Evolutionary conservation across 2,888 invertebrate genomes (phyloP).

Genomic region (Meandrusa payeni): DNA sequence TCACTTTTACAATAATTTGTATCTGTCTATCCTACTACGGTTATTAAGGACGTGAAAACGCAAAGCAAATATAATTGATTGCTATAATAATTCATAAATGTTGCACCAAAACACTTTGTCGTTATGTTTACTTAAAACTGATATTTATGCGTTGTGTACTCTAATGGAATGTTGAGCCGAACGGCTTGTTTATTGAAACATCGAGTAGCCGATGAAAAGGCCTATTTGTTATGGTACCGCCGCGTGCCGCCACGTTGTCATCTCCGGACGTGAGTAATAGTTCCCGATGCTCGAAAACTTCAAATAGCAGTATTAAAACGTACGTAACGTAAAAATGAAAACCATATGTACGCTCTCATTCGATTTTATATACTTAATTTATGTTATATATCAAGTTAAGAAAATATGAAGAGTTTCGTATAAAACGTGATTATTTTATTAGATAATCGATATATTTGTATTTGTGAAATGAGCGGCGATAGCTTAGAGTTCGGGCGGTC

Average conservation of each 20-base stretch:
- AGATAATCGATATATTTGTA: too few species aligned
- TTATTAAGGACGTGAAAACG: too few species aligned
- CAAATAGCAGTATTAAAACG: conserved; percentile 1
- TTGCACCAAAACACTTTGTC: background rate
- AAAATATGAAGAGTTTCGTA: too few species aligned
- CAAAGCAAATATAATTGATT: background rate
- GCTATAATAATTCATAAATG: background rate
- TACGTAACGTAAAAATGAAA: background rate
- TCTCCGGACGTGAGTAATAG: conserved; percentile 18
- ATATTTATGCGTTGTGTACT: conserved; percentile 9
- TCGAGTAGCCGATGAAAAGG: conserved; percentile 16
- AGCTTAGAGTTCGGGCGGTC: too few species aligned
- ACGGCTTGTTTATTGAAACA: conserved; percentile 24
- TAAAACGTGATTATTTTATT: too few species aligned
- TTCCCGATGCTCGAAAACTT: conserved; percentile 6
- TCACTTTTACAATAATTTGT: too few species aligned
- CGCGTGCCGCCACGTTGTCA: conserved; percentile 13
- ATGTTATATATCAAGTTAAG: too few species aligned
- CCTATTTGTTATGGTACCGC: conserved; percentile 20
- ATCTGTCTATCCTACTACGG: too few species aligned
- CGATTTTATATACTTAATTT: background rate
- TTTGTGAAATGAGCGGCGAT: too few species aligned
- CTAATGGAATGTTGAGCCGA: conserved; percentile 6
- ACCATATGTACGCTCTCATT: background rate
- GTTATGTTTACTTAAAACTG: conserved; percentile 3